phyloP scores from a whole-genome alignment of 2,797 vertebrate species.

The Platalea minor region DNA sequence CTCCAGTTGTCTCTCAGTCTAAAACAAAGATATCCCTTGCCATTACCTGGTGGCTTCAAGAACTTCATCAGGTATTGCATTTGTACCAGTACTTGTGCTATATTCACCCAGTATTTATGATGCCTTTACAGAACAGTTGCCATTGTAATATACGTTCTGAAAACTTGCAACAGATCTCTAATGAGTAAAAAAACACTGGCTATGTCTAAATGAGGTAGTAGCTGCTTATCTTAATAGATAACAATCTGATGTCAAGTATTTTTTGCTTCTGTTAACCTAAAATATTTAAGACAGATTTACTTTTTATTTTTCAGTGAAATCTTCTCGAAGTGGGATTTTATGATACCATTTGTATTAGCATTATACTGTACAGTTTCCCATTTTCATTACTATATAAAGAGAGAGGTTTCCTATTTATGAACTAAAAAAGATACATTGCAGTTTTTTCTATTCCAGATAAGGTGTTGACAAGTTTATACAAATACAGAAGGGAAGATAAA shows the following conservation, averaged over 20 bases:
- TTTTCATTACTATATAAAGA: not conserved
- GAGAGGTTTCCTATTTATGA: not conserved
- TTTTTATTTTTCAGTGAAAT: not conserved
- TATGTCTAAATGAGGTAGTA: not conserved
- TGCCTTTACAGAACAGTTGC: not conserved
- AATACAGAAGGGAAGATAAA: not conserved
- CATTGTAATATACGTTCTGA: not conserved
- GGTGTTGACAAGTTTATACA: not conserved
- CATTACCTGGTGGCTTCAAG: not conserved
- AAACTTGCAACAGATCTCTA: not conserved
- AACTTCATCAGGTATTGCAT: not conserved
- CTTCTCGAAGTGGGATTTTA: not conserved
- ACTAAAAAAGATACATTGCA: not conserved
- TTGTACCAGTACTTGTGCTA: not conserved
- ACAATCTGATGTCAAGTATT: not conserved
- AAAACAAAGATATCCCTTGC: not conserved
- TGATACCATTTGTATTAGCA: not conserved
- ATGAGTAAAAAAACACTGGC: not conserved
- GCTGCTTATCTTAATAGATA: not conserved
- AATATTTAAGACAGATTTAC: not conserved
- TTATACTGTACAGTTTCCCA: not conserved
- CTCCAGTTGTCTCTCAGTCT: not conserved
- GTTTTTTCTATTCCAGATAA: not conserved
- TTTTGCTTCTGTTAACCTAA: not conserved
- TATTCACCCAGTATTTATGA: not conserved